These are phyloP conservation scores for Andrena trimmerana DNA, from an alignment of 2,888 invertebrate genomes.

Conservation along the genomic window DNA sequence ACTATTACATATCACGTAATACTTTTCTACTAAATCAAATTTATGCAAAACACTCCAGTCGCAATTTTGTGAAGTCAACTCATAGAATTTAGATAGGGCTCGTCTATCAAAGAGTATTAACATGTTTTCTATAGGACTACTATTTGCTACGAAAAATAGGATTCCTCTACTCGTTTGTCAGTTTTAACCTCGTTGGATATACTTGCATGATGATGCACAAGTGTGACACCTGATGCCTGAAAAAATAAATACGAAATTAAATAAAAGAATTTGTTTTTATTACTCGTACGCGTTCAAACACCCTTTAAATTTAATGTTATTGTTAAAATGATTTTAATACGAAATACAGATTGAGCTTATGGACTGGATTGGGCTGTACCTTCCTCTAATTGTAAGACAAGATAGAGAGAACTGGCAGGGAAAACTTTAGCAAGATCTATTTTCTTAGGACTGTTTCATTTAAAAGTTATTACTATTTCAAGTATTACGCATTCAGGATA, in stretches of 20 bases:
- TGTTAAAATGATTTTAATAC: not conserved
- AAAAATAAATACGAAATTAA: conserved; percentile 45
- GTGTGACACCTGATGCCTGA: conserved; percentile 23
- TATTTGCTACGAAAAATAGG: not conserved
- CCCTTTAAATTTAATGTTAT: conserved; percentile 8
- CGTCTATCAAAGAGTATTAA: no score
- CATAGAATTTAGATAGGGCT: no score
- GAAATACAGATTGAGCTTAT: not conserved
- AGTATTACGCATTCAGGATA: no score
- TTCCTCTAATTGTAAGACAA: no score
- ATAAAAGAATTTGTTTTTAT: not conserved
- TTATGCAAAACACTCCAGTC: not conserved
- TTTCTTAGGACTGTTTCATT: no score
- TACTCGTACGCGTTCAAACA: not conserved
- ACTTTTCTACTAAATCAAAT: not conserved
- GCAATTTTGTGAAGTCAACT: not conserved
- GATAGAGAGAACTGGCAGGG: no score
- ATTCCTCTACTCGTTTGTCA: not conserved
- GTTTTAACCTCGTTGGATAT: conserved; percentile 9
- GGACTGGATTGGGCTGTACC: no score
- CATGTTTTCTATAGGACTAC: not conserved
- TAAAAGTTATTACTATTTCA: no score
- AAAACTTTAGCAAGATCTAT: no score
- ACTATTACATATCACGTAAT: no score
- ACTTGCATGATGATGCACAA: not conserved